phyloP scores from a whole-genome alignment of 2,888 invertebrate species.

The Noctua comes region DNA sequence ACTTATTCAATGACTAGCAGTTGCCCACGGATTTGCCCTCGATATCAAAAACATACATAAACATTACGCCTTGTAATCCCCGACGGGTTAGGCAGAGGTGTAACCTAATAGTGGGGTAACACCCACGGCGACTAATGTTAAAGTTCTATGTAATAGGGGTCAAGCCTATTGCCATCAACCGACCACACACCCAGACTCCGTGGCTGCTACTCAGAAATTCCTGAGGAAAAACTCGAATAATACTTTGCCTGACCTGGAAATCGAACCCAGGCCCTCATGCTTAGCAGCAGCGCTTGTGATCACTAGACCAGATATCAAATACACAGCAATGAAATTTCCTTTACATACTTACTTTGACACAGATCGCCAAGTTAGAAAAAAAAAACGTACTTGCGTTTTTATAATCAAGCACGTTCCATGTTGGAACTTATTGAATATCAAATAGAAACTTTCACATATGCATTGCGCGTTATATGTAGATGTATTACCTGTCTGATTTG shows the following conservation, averaged over 20 bases:
- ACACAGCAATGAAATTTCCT: conserved; percentile 26
- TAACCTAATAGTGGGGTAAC: background rate
- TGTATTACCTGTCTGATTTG: conserved; percentile 23
- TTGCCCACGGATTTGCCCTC: conserved; percentile 51
- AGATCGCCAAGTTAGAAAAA: too few species aligned
- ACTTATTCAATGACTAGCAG: conserved; percentile 50
- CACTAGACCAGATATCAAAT: conserved; percentile 13
- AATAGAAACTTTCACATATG: conserved; percentile 46
- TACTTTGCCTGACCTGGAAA: background rate
- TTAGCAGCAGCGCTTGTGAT: background rate
- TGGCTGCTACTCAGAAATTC: background rate
- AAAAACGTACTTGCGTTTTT: conserved; percentile 3
- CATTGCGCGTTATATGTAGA: conserved; percentile 29
- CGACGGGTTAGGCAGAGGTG: background rate
- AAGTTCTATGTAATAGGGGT: background rate
- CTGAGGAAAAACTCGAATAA: background rate
- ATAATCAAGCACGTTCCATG: conserved; percentile 34
- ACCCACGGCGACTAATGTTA: background rate
- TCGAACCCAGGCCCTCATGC: background rate
- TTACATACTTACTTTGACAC: background rate
- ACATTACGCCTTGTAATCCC: background rate
- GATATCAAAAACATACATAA: conserved; percentile 21
- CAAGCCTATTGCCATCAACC: background rate
- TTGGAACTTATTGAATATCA: conserved; percentile 44
- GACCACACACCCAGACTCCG: background rate